Evolutionary conservation across 2,888 invertebrate genomes (phyloP).

Genomic region (Drosophila nr. fundita): DNA sequence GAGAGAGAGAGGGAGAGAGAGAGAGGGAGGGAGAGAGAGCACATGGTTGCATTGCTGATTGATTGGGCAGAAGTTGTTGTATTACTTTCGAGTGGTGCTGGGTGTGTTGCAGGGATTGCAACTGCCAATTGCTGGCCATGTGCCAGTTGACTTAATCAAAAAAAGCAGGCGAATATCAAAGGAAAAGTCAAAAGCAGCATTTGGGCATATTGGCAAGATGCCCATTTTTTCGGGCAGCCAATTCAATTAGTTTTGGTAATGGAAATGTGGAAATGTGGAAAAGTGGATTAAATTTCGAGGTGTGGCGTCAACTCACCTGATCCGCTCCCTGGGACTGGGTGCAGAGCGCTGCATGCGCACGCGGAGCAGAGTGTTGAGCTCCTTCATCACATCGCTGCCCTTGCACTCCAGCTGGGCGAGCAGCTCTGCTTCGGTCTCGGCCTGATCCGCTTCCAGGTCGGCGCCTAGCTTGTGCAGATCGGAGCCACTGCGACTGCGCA

Average conservation of each 20-base stretch:
- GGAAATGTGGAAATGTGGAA: constrained; percentile 18
- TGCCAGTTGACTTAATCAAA: constrained; percentile 58
- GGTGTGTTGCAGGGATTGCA: constrained; percentile 33
- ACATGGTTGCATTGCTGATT: constrained; percentile 49
- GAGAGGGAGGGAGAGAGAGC: neutral
- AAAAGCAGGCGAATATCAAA: constrained; percentile 43
- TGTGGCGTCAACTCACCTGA: constrained; percentile 73
- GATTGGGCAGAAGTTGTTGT: constrained; percentile 59
- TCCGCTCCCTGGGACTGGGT: constrained; percentile 65
- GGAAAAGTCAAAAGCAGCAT: constrained; percentile 42
- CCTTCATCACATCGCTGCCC: constrained; percentile 86
- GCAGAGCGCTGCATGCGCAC: constrained; percentile 76
- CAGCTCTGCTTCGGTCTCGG: constrained; percentile 85
- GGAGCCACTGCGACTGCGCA: constrained; percentile 84
- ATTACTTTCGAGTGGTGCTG: constrained; percentile 53
- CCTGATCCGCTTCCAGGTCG: constrained; percentile 53
- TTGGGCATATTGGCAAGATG: constrained; percentile 47
- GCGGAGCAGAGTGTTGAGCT: constrained; percentile 86
- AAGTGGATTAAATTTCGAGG: constrained; percentile 5
- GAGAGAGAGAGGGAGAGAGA: neutral
- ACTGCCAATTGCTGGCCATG: constrained; percentile 47
- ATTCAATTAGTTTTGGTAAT: constrained; percentile 66
- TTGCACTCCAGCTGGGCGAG: constrained; percentile 86
- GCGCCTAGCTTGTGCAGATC: constrained; percentile 86
- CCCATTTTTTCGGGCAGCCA: constrained; percentile 34